Evolutionary conservation across 1,140 invertebrate species (phyloP).

Genomic region (Trachymyrmex septentrionalis): DNA sequence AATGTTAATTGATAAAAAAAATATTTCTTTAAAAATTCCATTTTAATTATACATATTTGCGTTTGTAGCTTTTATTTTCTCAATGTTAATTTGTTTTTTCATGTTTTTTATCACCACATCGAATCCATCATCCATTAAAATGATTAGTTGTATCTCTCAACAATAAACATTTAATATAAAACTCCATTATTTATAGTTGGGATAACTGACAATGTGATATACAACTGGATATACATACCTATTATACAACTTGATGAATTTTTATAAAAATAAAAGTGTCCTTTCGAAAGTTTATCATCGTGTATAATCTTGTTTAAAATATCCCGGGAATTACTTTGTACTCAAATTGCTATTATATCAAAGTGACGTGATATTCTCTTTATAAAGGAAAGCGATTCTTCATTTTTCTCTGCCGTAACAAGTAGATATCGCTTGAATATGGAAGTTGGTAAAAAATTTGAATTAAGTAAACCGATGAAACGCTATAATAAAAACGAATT

Average conservation of each 20-base stretch:
- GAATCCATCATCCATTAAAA: constrained; percentile 19
- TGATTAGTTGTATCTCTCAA: not conserved
- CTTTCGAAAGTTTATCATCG: not conserved
- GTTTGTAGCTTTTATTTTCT: not conserved
- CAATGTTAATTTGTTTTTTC: not conserved
- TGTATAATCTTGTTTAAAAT: constrained; percentile 6
- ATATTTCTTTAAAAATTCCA: not conserved
- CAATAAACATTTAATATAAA: constrained; percentile 20
- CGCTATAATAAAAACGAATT: constrained; percentile 40
- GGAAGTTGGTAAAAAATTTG: constrained; percentile 10
- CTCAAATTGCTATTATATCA: constrained; percentile 10
- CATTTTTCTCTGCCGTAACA: constrained; percentile 1
- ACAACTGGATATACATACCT: not conserved
- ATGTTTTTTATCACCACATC: not conserved
- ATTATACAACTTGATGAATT: constrained; percentile 9
- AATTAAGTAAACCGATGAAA: constrained; percentile 20
- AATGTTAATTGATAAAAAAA: not conserved
- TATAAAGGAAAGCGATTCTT: constrained; percentile 7
- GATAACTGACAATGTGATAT: not conserved
- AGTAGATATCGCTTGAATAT: constrained; percentile 33
- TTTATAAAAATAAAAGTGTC: not conserved
- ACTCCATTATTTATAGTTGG: constrained; percentile 7
- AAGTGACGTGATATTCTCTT: constrained; percentile 9
- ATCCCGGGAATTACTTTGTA: not conserved
- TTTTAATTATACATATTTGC: not conserved